Percentiles rank a stretch among this genome's conserved stretches.
Evolutionary conservation across 2,113 vertebrate genomes (phyloP).

Genomic region (Hydrolagus affinis): DNA sequence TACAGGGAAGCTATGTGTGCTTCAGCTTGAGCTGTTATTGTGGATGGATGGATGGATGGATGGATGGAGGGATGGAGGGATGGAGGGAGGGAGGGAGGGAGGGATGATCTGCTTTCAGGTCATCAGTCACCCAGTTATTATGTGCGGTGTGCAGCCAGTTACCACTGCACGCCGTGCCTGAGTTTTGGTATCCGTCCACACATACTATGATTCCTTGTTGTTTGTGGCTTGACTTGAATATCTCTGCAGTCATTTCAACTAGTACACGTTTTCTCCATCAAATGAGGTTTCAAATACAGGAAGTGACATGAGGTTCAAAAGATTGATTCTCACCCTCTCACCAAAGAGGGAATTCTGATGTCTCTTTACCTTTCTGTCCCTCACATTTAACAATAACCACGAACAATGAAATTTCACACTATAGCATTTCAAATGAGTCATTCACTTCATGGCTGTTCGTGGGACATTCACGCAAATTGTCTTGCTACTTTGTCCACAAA

Average conservation of each 20-base stretch:
- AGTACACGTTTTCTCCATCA: background rate
- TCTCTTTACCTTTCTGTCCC: no score
- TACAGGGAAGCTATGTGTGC: background rate
- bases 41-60: background rate
- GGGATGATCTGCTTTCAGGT: no score
- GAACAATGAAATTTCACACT: no score
- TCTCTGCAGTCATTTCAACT: background rate
- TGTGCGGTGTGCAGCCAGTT: background rate
- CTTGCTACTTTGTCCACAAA: no score
- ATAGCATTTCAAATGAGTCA: no score
- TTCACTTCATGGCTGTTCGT: no score
- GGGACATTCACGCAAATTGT: no score
- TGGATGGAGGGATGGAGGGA: background rate
- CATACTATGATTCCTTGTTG: background rate
- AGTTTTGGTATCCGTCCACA: background rate
- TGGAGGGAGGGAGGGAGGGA: background rate
- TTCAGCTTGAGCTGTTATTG: background rate
- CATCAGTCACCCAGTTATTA: slow-evolving; percentile 12
- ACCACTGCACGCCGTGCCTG: background rate
- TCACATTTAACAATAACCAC: no score
- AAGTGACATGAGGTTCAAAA: no score
- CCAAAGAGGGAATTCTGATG: no score
- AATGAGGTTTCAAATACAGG: background rate
- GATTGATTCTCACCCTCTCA: no score
- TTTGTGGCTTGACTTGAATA: background rate